These are phyloP conservation scores for Callochromis pleurospilus DNA, from an alignment of 2,113 vertebrate species.

Conservation along the genomic window DNA sequence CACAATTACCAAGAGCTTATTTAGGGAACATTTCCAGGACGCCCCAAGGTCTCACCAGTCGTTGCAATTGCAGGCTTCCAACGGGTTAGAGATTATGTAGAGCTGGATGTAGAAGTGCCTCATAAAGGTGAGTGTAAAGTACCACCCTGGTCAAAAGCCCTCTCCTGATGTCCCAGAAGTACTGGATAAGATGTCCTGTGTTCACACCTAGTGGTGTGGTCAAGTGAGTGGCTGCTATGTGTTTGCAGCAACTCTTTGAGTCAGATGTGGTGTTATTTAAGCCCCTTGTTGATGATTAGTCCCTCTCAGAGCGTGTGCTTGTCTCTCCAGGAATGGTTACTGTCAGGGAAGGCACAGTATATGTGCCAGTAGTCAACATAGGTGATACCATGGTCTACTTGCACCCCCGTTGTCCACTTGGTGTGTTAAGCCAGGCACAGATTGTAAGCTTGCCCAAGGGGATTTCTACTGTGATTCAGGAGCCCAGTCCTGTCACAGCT, in stretches of 20 bases:
- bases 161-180: not conserved
- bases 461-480: not conserved
- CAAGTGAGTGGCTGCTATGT: not conserved
- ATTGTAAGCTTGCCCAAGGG: not conserved
- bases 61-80: not conserved
- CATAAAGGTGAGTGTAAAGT: not conserved
- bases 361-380: not conserved
- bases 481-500: not conserved
- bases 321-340: not conserved
- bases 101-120: not conserved
- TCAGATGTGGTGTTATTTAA: not conserved
- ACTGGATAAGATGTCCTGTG: not conserved
- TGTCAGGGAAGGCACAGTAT: not conserved
- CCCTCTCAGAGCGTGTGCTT: not conserved
- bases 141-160: not conserved
- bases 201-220: not conserved
- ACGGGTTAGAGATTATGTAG: not conserved
- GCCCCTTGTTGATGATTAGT: not conserved
- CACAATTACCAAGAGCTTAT: not conserved
- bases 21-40: not conserved
- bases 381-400: not conserved
- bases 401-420: not conserved
- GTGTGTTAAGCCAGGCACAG: not conserved
- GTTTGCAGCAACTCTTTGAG: not conserved
- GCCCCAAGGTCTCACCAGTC: rapidly evolving